Evolutionary conservation across 2,888 invertebrate genomes (phyloP).

Genomic region (Harmothoe impar): DNA sequence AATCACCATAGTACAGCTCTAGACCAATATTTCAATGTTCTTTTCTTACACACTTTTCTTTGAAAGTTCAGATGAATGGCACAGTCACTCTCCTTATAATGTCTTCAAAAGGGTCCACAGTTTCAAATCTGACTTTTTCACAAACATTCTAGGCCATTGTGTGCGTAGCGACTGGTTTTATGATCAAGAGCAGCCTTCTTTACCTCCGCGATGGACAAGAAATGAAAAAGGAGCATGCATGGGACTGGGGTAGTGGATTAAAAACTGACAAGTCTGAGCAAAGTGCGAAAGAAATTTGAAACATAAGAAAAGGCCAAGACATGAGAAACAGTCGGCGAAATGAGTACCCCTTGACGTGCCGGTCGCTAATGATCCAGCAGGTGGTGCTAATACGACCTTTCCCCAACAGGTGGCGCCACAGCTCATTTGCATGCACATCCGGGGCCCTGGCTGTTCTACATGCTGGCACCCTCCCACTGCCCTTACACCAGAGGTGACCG

Average conservation of each 20-base stretch:
- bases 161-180: too few relatives aligned
- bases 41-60: too few relatives aligned
- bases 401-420: neutral
- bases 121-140: too few relatives aligned
- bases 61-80: too few relatives aligned
- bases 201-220: too few relatives aligned
- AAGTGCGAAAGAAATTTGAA: neutral
- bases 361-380: conserved; percentile 26
- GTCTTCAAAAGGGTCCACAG: too few relatives aligned
- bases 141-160: too few relatives aligned
- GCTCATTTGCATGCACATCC: conserved; percentile 6
- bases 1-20: too few relatives aligned
- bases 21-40: too few relatives aligned
- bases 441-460: neutral
- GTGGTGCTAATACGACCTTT: conserved; percentile 19
- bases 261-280: neutral
- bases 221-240: too few relatives aligned
- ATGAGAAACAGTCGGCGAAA: neutral
- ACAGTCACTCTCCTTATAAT: too few relatives aligned
- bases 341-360: neutral
- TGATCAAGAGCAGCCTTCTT: too few relatives aligned
- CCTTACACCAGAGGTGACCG: neutral
- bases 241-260: neutral
- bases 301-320: neutral
- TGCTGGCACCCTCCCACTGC: neutral